Base-by-base conservation (phyloP, 2,888 invertebrate genomes). In the Drosophila suboccidentalis region DNA sequence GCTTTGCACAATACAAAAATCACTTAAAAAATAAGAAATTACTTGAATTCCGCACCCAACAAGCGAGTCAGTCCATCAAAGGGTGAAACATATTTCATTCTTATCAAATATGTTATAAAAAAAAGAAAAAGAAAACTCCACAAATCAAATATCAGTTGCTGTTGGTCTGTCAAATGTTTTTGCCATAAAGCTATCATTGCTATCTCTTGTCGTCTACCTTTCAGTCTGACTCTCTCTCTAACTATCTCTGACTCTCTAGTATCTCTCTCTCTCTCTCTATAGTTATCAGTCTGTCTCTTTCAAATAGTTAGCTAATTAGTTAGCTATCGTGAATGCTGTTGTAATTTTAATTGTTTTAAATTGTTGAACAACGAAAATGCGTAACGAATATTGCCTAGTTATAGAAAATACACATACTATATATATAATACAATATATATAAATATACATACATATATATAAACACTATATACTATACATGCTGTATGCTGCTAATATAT, bases 311-410 rank as follows among this genome's bases (percentile, higher is more conserved):
- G 63, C 68, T 75, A 70, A 66, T 62, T 82, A 78, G 73, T 74
- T 78, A 75, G 82, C 71, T 81, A 77, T 74, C 75, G 87, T 86
- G 83, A 83, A 87, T 84, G 87, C 84, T 84, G 84, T 84, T 84
- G 84, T 80, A 73, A 82, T 71, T 82, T 75, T 59, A 77, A 75
- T 78, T 72, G 75, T 70, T 74, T 73, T 57, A 70, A 67, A 67
- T 87, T 87, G 87, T 84, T 84, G 78, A 87, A 69, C 85, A 84
- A 84, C 78, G 85, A 85, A 71, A 47, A 69, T 72, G 85, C 75
- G 67, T 80, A 86, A 85, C 82, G 87, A 86, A 82, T 85, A 85
- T 85, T 87, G 82, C 79, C 77, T 83, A 83, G 83, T 71, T 80
- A 73, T 83, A 78, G 69, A 84, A 59, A 64, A 55, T 58, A 71